Base-by-base conservation (phyloP, 2,797 vertebrate genomes). In the Crenichthys baileyi region DNA sequence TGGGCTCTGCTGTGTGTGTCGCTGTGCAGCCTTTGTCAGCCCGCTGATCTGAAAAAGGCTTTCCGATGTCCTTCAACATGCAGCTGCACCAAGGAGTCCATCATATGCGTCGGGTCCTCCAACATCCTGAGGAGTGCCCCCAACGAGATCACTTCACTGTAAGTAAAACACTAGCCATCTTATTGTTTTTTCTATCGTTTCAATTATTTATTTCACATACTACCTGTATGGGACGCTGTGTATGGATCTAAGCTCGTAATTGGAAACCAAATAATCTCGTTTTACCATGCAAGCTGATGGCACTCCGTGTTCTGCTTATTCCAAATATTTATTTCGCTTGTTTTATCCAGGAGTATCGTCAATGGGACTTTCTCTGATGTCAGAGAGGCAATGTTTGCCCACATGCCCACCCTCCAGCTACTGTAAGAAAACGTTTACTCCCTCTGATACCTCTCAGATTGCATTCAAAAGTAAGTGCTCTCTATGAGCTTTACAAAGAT, bases 311-410 rank as follows among this genome's bases (percentile, higher is more conserved):
- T 26, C 18, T 20, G 13, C 70, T 77, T 53, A 78, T 22, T 79
- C 77, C 44, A 36, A 50, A 61, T n/a, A 60, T 44, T 72, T 36
- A 67, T 0, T 22, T 72, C 65, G 41, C 39, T 78, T 4, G 58
- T 0, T 70, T 56, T 80, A 88, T 83, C 0, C 91, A 99, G 98
- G 97, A 99, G 98, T 87, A 94, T 99, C 84, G 97, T 99, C 63
- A 99, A 99, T 92, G 98, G 97, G 90, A 99, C 97, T 31, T 99
- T 99, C 94, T 95, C 93, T 0, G 98, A 99, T 94, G 96, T 99
- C 91, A 98, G 96, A 92, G 98, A 99, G 94, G 96, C 96, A 44
- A 98, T 99, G 97, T 99, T 99, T 92, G 91, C 97, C 50, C 98
- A 99, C 92, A 95, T 99, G 92, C 96, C 98, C 73, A 97, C 97